These are phyloP conservation scores for Strix aluco DNA, from an alignment of 2,113 vertebrate species.

Conservation along the genomic window DNA sequence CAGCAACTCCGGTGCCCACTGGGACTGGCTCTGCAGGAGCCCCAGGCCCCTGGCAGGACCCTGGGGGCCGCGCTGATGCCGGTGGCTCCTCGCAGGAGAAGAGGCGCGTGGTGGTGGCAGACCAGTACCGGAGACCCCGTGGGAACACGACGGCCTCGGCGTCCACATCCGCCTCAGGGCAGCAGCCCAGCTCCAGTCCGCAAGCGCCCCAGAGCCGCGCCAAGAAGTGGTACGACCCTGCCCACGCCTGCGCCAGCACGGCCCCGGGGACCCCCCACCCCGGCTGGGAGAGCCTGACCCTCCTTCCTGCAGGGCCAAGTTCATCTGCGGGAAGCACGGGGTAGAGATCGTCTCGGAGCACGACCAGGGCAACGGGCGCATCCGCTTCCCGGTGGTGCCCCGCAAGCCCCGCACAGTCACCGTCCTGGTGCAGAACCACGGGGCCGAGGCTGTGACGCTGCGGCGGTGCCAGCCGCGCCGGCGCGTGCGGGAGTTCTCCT, in stretches of 20 bases:
- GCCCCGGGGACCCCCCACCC: not conserved
- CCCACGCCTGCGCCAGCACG: accelerated
- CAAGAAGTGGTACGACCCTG: not conserved
- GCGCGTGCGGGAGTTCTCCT: conserved; percentile 52
- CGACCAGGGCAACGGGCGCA: conserved; percentile 65
- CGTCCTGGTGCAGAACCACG: conserved; percentile 78
- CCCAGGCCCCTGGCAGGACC: accelerated
- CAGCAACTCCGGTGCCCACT: accelerated
- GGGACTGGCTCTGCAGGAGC: not conserved
- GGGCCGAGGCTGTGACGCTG: conserved; percentile 71
- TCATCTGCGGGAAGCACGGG: conserved; percentile 77
- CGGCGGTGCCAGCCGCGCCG: conserved; percentile 65
- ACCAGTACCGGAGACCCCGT: conserved; percentile 42
- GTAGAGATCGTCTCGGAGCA: conserved; percentile 71
- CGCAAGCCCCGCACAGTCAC: conserved; percentile 8
- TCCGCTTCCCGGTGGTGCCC: conserved; percentile 64
- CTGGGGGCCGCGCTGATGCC: accelerated
- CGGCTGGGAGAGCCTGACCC: not conserved
- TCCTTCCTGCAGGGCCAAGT: conserved; percentile 2
- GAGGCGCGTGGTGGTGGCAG: not conserved
- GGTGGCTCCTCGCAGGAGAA: not conserved
- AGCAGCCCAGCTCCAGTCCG: not conserved
- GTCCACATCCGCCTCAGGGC: not conserved
- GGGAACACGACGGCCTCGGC: accelerated
- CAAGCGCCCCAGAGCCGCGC: not conserved